Evolutionary conservation across 2,113 vertebrate species (phyloP).

Genomic region (Aramus guarauna): DNA sequence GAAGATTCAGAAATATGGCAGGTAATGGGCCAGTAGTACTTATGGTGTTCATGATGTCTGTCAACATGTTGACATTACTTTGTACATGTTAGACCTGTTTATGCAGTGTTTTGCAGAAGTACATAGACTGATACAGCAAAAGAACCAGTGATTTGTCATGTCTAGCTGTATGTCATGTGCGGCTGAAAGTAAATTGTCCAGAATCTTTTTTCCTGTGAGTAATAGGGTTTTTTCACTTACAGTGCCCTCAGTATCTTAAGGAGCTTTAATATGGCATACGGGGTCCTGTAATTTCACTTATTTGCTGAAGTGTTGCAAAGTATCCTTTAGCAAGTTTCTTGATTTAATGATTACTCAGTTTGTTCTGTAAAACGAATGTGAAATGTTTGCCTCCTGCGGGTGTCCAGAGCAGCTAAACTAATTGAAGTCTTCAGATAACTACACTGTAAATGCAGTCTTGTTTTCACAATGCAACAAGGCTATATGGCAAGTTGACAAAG

Average conservation of each 20-base stretch:
- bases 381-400: neutral
- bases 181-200: neutral
- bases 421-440: neutral
- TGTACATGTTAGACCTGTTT: neutral
- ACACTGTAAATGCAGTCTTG: neutral
- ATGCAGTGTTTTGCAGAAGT: neutral
- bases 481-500: neutral
- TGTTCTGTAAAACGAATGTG: neutral
- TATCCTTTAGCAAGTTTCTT: neutral
- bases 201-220: neutral
- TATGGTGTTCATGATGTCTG: neutral
- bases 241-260: neutral
- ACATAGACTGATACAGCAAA: neutral
- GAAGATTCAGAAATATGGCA: neutral
- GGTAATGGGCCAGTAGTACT: neutral
- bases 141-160: neutral
- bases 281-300: neutral
- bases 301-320: neutral
- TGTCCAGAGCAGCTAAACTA: neutral
- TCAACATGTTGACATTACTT: neutral
- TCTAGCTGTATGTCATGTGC: neutral
- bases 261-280: neutral
- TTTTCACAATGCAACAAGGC: neutral
- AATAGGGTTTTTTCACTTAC: neutral
- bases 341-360: neutral